A percentile compares a stretch with the other conserved stretches of the same genome.
Evolutionary conservation across 2,797 vertebrate species (phyloP).

Genomic region (Enteromius treurensis): DNA sequence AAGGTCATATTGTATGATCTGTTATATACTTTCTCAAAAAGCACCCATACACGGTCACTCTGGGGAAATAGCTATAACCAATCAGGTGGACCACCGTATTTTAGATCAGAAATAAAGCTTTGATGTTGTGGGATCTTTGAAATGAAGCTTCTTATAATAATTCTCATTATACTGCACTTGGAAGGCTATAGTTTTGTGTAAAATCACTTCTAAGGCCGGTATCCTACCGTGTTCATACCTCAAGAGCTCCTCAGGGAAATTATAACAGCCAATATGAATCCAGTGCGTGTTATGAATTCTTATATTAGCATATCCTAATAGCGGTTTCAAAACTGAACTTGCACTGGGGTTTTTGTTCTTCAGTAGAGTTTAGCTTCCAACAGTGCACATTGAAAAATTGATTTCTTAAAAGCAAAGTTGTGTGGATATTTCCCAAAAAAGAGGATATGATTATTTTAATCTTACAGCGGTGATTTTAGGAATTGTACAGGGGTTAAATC

Average conservation of each 20-base stretch:
- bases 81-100: background rate
- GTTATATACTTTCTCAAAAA: background rate
- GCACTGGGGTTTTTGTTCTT: background rate
- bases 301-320: slow-evolving; percentile 14
- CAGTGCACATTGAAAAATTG: background rate
- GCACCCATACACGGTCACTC: background rate
- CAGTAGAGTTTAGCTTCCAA: background rate
- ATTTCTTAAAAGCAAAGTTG: background rate
- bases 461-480: background rate
- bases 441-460: background rate
- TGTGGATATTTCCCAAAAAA: background rate
- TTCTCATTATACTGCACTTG: background rate
- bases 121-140: background rate
- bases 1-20: background rate
- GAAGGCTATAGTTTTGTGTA: background rate
- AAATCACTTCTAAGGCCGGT: background rate
- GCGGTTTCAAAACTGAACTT: background rate
- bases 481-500: background rate
- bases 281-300: background rate
- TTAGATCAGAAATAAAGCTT: background rate
- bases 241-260: slow-evolving; percentile 31
- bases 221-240: background rate
- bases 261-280: background rate
- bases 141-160: background rate
- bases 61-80: background rate